A percentile compares a stretch with the other conserved stretches of the same genome.
Conservation (phyloP, 2,888 invertebrate genomes). For the Drosophila anomelani region DNA sequence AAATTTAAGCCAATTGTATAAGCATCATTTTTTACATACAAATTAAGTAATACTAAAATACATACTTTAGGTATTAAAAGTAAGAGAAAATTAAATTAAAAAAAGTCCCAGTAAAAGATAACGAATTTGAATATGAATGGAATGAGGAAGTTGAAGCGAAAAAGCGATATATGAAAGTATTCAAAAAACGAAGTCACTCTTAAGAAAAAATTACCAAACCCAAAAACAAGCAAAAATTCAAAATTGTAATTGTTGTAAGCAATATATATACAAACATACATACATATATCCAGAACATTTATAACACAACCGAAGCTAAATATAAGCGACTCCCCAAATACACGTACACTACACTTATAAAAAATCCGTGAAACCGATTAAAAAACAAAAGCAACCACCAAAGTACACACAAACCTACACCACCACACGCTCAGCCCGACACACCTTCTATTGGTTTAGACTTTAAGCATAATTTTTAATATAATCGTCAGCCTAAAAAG, state of each 20-base stretch:
- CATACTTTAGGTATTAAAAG: constrained; percentile 77
- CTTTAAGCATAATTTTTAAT: constrained; percentile 82
- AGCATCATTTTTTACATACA: constrained; percentile 80
- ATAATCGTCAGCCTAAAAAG: constrained; percentile 74
- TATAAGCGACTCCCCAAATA: constrained; percentile 17
- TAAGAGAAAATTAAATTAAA: constrained; percentile 57
- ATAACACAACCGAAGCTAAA: constrained; percentile 49
- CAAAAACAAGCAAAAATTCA: constrained; percentile 68
- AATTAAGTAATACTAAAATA: constrained; percentile 47
- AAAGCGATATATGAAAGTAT: constrained; percentile 31
- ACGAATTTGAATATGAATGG: constrained; percentile 47
- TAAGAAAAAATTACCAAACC: constrained; percentile 55
- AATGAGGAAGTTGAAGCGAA: constrained; percentile 38
- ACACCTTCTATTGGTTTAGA: constrained; percentile 81
- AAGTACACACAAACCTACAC: constrained; percentile 22
- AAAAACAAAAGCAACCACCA: constrained; percentile 36
- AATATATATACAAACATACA: constrained; percentile 66
- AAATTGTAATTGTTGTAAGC: constrained; percentile 82
- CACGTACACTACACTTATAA: constrained; percentile 18
- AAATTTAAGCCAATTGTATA: constrained; percentile 77
- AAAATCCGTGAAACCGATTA: constrained; percentile 16
- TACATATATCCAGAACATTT: constrained; percentile 66
- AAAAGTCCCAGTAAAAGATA: constrained; percentile 43
- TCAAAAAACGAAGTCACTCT: constrained; percentile 36
- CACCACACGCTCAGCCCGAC: constrained; percentile 43